Evolutionary conservation across 2,113 vertebrate species (phyloP).

Genomic region (Salvelinus alpinus): DNA sequence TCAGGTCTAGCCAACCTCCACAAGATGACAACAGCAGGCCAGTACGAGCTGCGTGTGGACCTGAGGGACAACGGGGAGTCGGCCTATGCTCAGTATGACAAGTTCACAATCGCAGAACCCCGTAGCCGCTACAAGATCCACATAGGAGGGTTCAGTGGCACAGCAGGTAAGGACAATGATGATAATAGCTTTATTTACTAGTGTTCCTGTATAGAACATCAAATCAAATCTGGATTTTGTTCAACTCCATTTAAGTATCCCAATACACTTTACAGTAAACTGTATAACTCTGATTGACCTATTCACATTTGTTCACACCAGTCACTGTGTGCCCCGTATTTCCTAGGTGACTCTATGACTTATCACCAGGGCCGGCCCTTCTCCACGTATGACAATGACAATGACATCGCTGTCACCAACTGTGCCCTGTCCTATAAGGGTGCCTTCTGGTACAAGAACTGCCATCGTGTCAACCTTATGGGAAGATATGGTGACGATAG

Average conservation of each 20-base stretch:
- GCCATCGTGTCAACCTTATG: constrained; percentile 96
- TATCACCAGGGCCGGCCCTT: constrained; percentile 93
- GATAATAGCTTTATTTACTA: too few relatives aligned
- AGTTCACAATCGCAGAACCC: constrained; percentile 79
- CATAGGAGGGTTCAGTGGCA: constrained; percentile 87
- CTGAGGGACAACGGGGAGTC: constrained; percentile 78
- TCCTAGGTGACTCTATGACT: constrained; percentile 89
- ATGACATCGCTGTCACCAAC: constrained; percentile 94
- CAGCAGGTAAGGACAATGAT: constrained; percentile 77
- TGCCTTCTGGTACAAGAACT: constrained; percentile 99
- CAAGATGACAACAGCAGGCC: constrained; percentile 86
- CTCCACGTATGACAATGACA: constrained; percentile 95
- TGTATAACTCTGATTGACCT: not conserved
- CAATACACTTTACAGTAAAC: not conserved
- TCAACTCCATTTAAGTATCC: not conserved
- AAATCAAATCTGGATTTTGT: not conserved
- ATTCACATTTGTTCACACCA: not conserved
- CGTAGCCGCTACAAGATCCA: constrained; percentile 84
- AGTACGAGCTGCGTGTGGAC: constrained; percentile 91
- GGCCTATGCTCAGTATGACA: constrained; percentile 84
- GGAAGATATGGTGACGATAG: constrained; percentile 88
- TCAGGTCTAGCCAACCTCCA: constrained; percentile 89
- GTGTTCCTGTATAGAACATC: too few relatives aligned
- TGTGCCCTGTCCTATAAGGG: constrained; percentile 96
- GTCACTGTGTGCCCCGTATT: not conserved